phyloP scores from a whole-genome alignment of 2,888 invertebrate species.

The Drosophila merina region DNA sequence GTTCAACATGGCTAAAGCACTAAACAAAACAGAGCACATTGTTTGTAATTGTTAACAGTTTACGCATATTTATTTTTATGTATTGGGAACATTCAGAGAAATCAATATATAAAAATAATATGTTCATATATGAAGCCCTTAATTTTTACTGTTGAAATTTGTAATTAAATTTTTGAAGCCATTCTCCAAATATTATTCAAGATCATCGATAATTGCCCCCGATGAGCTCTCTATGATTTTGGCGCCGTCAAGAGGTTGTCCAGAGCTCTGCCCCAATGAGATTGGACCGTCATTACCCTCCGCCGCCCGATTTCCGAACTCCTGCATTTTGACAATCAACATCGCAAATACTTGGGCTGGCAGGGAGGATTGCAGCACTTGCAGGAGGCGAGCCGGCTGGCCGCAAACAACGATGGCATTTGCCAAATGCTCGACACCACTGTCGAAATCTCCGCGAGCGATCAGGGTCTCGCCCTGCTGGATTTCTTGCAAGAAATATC shows the following conservation, averaged over 20 bases:
- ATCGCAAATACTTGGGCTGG: slow-evolving; percentile 97
- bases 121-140: slow-evolving; percentile 50
- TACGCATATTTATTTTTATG: slow-evolving; percentile 45
- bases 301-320: slow-evolving; percentile 80
- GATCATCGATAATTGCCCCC: slow-evolving; percentile 79
- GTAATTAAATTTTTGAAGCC: slow-evolving; percentile 35
- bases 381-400: slow-evolving; percentile 86
- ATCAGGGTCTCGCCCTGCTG: slow-evolving; percentile 97
- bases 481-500: slow-evolving; percentile 88
- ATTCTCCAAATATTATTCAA: slow-evolving; percentile 74
- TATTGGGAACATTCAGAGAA: slow-evolving; percentile 53
- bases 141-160: slow-evolving; percentile 59
- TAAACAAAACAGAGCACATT: slow-evolving; percentile 18
- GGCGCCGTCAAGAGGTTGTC: slow-evolving; percentile 62
- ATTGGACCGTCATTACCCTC: slow-evolving; percentile 69
- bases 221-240: slow-evolving; percentile 67
- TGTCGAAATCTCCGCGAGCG: slow-evolving; percentile 93
- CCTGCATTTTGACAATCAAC: slow-evolving; percentile 89
- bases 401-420: slow-evolving; percentile 99
- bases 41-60: slow-evolving; percentile 38
- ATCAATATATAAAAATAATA: slow-evolving; percentile 47
- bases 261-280: slow-evolving; percentile 30
- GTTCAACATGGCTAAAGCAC: slow-evolving; percentile 15
- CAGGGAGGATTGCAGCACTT: slow-evolving; percentile 94
- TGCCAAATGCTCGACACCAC: slow-evolving; percentile 97